phyloP scores from a whole-genome alignment of 2,888 invertebrate genomes.

The Pyrgus malvae region DNA sequence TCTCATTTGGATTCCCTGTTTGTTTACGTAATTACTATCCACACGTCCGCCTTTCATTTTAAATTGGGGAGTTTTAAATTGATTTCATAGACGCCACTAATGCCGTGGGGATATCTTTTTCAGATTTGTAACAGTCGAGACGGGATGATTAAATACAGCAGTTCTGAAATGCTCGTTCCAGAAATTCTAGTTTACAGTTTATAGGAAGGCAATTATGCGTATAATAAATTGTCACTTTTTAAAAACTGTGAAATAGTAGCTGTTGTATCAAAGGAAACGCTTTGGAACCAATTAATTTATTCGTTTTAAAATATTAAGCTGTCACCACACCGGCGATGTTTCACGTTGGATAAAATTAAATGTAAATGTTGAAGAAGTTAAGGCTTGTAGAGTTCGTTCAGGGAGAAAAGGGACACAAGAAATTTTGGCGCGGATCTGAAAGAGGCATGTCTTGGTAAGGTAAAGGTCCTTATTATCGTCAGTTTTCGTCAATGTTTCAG shows the following conservation, averaged over 20 bases:
- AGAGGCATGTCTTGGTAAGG: no score
- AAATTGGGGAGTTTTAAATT: constrained; percentile 32
- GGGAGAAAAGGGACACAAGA: no score
- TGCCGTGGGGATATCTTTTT: constrained; percentile 19
- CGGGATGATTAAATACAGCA: constrained; percentile 12
- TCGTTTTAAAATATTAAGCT: constrained; percentile 1
- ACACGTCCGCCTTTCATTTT: constrained; percentile 38
- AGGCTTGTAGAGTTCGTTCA: no score
- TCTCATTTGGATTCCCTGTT: constrained; percentile 63
- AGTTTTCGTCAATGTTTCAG: no score
- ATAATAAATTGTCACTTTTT: constrained; percentile 13
- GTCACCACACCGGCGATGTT: constrained; percentile 1
- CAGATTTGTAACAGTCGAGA: constrained; percentile 21
- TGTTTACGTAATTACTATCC: constrained; percentile 68
- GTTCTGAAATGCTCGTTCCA: constrained; percentile 10
- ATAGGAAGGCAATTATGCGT: background rate
- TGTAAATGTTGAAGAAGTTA: background rate
- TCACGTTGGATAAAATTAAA: background rate
- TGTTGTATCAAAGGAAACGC: constrained; percentile 15
- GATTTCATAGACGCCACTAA: constrained; percentile 33
- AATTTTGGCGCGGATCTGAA: no score
- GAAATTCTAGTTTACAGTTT: constrained; percentile 6
- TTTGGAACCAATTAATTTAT: constrained; percentile 2
- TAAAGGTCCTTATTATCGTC: no score
- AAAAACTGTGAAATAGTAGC: background rate